These are phyloP conservation scores for Troides aeacus DNA, from an alignment of 2,888 invertebrate species.

Conservation along the genomic window DNA sequence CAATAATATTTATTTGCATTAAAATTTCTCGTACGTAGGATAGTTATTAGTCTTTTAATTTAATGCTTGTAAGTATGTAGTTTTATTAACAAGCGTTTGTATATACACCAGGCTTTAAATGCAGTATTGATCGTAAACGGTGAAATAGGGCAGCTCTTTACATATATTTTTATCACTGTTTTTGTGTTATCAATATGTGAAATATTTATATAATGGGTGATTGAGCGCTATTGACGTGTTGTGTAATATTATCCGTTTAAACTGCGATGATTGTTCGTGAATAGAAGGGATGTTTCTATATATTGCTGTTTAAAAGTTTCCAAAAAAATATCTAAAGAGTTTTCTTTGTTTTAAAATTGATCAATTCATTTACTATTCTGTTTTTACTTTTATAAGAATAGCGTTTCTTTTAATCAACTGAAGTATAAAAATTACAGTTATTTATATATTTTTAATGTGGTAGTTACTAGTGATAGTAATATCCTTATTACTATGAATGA, in stretches of 20 bases:
- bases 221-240: not conserved
- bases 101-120: conserved; percentile 17
- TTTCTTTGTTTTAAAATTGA: too few species aligned
- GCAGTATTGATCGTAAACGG: conserved; percentile 40
- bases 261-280: too few species aligned
- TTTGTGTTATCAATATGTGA: conserved; percentile 16
- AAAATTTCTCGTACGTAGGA: conserved; percentile 12
- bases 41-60: not conserved
- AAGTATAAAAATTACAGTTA: too few species aligned
- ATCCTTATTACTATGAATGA: too few species aligned
- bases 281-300: not conserved
- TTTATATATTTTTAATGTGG: too few species aligned
- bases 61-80: not conserved
- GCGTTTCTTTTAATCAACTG: too few species aligned
- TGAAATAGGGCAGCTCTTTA: conserved; percentile 32
- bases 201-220: not conserved
- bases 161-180: conserved; percentile 25
- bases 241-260: not conserved
- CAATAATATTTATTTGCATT: conserved; percentile 2
- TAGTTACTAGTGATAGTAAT: too few species aligned
- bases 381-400: too few species aligned
- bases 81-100: not conserved
- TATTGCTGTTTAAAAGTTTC: too few species aligned
- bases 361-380: too few species aligned
- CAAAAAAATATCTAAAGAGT: too few species aligned